These are phyloP conservation scores for Leptarthrus brevirostris DNA, from an alignment of 2,888 invertebrate genomes.

Conservation along the genomic window DNA sequence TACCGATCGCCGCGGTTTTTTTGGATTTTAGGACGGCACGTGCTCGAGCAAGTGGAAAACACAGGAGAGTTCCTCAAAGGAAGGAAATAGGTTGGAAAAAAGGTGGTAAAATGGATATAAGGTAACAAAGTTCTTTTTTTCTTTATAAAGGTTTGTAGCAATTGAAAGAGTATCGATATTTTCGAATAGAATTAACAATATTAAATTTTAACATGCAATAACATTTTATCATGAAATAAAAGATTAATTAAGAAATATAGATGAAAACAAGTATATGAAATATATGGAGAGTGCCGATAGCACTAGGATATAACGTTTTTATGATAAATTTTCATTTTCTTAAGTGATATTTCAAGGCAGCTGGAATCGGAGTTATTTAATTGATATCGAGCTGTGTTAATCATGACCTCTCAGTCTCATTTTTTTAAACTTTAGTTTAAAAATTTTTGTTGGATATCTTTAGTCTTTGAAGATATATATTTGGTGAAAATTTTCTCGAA, in stretches of 20 bases:
- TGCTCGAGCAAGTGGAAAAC: too few relatives aligned
- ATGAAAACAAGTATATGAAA: slow-evolving; percentile 9
- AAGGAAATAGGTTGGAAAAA: too few relatives aligned
- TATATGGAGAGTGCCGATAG: slow-evolving; percentile 26
- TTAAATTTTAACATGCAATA: slow-evolving; percentile 47
- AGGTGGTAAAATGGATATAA: too few relatives aligned
- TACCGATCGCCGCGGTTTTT: too few relatives aligned
- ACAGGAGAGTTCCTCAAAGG: too few relatives aligned
- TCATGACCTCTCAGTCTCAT: neutral
- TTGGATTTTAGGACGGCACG: too few relatives aligned
- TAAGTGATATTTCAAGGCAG: slow-evolving; percentile 41
- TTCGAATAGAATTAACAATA: slow-evolving; percentile 43
- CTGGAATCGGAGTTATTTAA: slow-evolving; percentile 18
- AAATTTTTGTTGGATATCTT: too few relatives aligned
- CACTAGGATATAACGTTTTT: slow-evolving; percentile 34
- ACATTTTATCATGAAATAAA: slow-evolving; percentile 22
- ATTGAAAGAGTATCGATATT: slow-evolving; percentile 27
- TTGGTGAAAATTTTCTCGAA: too few relatives aligned
- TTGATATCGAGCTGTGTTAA: neutral
- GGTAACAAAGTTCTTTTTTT: too few relatives aligned
- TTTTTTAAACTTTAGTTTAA: too few relatives aligned
- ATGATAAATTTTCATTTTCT: slow-evolving; percentile 29
- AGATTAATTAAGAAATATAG: neutral
- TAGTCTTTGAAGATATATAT: too few relatives aligned
- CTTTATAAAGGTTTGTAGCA: too few relatives aligned